Evolutionary conservation across 1,140 invertebrate species (phyloP).

Genomic region (Drosophila pseudoobscura): DNA sequence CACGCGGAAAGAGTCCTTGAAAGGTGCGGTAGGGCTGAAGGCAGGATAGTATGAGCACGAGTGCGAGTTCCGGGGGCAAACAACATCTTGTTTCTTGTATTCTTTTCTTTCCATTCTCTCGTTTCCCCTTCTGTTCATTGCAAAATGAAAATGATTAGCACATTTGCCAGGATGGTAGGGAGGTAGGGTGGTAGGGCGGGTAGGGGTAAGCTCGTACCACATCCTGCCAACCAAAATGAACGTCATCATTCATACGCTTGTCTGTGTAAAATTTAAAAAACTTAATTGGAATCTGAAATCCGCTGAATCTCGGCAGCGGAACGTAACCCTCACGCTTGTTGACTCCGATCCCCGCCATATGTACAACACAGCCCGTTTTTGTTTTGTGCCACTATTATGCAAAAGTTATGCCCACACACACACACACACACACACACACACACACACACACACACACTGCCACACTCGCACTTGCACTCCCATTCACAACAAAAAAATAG

Average conservation of each 20-base stretch:
- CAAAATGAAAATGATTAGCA: constrained; percentile 48
- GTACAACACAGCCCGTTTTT: constrained; percentile 27
- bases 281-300: constrained; percentile 63
- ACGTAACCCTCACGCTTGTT: constrained; percentile 34
- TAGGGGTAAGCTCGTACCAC: background rate
- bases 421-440: background rate
- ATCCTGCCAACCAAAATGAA: constrained; percentile 25
- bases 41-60: no score
- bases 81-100: constrained; percentile 15
- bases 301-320: constrained; percentile 15
- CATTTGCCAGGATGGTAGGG: constrained; percentile 12
- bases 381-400: constrained; percentile 33
- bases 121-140: constrained; percentile 1
- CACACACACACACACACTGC: no score
- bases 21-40: constrained; percentile 7
- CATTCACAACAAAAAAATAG: no score
- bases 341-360: constrained; percentile 33
- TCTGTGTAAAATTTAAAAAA: constrained; percentile 51
- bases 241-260: constrained; percentile 43
- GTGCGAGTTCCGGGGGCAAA: background rate
- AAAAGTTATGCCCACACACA: constrained; percentile 33
- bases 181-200: background rate
- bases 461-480: no score
- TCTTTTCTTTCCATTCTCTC: constrained; percentile 6
- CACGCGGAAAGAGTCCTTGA: constrained; percentile 45